A percentile compares a stretch with the other conserved stretches of the same genome.
These are phyloP conservation scores for Styela plicata DNA, from an alignment of 23 tunicate genomes.

Conservation along the genomic window DNA sequence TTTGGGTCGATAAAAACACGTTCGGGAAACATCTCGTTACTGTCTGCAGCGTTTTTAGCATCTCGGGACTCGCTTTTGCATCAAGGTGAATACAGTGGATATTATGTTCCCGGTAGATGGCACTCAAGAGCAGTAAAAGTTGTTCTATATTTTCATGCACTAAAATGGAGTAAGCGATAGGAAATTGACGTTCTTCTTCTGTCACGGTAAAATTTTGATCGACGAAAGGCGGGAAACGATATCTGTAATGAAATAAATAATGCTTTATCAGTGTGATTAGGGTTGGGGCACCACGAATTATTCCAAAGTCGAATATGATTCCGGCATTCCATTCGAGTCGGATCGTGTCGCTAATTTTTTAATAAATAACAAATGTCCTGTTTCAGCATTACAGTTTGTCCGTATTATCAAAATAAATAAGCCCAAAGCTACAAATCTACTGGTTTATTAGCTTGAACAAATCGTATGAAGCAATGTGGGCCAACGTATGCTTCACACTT, in stretches of 20 bases:
- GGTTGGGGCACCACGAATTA: too few relatives aligned
- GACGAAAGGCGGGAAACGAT: constrained; percentile 12
- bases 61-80: constrained; percentile 11
- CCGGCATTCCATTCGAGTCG: too few relatives aligned
- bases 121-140: constrained; percentile 44
- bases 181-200: constrained; percentile 42
- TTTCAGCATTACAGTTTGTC: too few relatives aligned
- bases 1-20: constrained; percentile 47
- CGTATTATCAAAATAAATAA: too few relatives aligned
- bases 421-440: too few relatives aligned
- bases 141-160: constrained; percentile 52
- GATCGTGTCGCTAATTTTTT: too few relatives aligned
- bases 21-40: constrained; percentile 58
- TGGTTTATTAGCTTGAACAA: too few relatives aligned
- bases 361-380: too few relatives aligned
- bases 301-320: too few relatives aligned
- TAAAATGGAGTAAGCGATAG: constrained; percentile 69
- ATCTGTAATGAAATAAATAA: constrained; percentile 15
- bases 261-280: too few relatives aligned
- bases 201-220: constrained; percentile 9
- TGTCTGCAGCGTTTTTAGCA: constrained; percentile 1
- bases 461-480: too few relatives aligned
- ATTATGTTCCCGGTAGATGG: constrained; percentile 66
- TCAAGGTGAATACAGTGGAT: constrained; percentile 81
- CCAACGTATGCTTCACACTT: too few relatives aligned